phyloP scores from a whole-genome alignment of 2,888 invertebrate species.

The Caenorhabditis parvicauda region DNA sequence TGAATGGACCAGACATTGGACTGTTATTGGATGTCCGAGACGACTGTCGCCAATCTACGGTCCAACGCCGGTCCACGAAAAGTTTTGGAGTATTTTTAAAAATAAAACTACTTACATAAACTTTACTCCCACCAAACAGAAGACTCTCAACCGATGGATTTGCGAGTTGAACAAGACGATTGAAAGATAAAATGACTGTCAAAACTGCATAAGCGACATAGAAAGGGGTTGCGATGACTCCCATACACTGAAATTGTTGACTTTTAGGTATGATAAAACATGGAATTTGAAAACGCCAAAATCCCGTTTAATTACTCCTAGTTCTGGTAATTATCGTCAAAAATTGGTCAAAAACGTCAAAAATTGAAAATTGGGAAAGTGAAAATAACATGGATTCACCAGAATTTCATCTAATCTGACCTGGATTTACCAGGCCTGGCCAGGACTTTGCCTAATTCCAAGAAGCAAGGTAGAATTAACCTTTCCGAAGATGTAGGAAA shows the following conservation, averaged over 20 bases:
- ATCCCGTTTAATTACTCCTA: neutral
- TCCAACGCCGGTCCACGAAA: too few relatives aligned
- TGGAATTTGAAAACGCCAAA: too few relatives aligned
- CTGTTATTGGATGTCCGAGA: too few relatives aligned
- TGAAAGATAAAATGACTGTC: conserved; percentile 46
- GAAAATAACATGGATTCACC: too few relatives aligned
- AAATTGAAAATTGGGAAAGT: too few relatives aligned
- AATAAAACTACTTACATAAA: conserved; percentile 13
- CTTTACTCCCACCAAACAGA: conserved; percentile 29
- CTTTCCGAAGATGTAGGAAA: conserved; percentile 37
- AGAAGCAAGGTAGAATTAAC: too few relatives aligned
- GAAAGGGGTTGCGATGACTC: conserved; percentile 49
- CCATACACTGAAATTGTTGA: conserved; percentile 28
- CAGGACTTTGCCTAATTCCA: too few relatives aligned
- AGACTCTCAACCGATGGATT: conserved; percentile 29
- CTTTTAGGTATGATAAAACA: neutral
- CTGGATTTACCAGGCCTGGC: too few relatives aligned
- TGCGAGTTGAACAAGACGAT: conserved; percentile 40
- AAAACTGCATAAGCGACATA: conserved; percentile 51
- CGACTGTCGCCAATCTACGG: too few relatives aligned
- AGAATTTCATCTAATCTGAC: too few relatives aligned
- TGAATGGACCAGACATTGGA: neutral
- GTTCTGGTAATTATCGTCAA: too few relatives aligned
- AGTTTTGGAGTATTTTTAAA: neutral
- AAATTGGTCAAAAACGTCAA: too few relatives aligned